These are phyloP conservation scores for Amblyjoppa fuscipennis DNA, from an alignment of 2,888 invertebrate species.

Conservation along the genomic window DNA sequence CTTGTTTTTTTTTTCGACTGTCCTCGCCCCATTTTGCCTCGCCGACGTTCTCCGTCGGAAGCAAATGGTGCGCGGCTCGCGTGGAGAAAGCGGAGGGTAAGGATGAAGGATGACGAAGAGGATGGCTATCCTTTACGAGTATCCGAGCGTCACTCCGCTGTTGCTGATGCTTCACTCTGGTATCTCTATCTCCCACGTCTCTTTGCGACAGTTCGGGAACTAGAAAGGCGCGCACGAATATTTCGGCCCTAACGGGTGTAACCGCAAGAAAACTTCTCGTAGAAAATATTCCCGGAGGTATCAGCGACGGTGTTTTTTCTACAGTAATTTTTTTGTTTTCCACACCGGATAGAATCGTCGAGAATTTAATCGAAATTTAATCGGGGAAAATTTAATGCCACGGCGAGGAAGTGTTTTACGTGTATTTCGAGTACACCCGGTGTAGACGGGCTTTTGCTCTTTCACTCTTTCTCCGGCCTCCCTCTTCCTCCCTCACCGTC, in stretches of 20 bases:
- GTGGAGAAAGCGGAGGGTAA: slow-evolving; percentile 26
- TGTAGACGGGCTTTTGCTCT: slow-evolving; percentile 63
- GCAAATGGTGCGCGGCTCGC: slow-evolving; percentile 75
- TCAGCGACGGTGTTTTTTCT: background rate
- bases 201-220: slow-evolving; percentile 29
- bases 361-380: no score
- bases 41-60: slow-evolving; percentile 75
- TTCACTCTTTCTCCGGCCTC: slow-evolving; percentile 17
- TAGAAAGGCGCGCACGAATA: slow-evolving; percentile 7
- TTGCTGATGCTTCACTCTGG: slow-evolving; percentile 60
- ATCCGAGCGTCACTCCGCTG: slow-evolving; percentile 66
- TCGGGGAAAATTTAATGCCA: background rate
- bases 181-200: slow-evolving; percentile 33
- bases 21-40: slow-evolving; percentile 51
- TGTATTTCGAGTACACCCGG: slow-evolving; percentile 59
- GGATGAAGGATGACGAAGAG: slow-evolving; percentile 34
- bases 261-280: background rate
- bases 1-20: background rate
- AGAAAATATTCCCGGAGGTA: background rate
- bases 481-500: slow-evolving; percentile 26
- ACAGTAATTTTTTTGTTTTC: background rate
- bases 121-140: slow-evolving; percentile 21
- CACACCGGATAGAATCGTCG: no score
- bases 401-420: background rate
- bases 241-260: slow-evolving; percentile 35